These are phyloP conservation scores for Aspidoscelis tigris DNA, from an alignment of 2,113 vertebrate genomes.

Conservation along the genomic window DNA sequence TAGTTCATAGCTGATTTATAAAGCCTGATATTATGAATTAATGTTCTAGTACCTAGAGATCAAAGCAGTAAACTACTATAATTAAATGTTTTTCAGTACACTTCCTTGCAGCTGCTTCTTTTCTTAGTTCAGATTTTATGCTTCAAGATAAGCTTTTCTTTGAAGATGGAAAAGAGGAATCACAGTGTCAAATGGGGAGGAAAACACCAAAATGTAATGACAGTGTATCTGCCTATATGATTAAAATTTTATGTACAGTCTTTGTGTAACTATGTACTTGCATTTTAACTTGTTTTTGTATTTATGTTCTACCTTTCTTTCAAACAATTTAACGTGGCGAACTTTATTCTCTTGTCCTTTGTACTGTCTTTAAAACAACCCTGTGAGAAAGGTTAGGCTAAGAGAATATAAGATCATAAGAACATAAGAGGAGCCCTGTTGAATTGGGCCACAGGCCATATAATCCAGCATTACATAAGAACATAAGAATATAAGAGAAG, in stretches of 20 bases:
- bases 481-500: too few relatives aligned
- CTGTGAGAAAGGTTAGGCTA: too few relatives aligned
- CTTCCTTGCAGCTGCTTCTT: conserved; percentile 68
- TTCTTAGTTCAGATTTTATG: conserved; percentile 58
- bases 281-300: too few relatives aligned
- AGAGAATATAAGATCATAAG: too few relatives aligned
- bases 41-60: conserved; percentile 62
- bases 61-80: conserved; percentile 63
- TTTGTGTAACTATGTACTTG: not conserved
- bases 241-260: conserved; percentile 47
- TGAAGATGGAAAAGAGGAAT: conserved; percentile 54
- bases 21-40: conserved; percentile 60
- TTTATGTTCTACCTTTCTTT: too few relatives aligned
- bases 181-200: conserved; percentile 36
- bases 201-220: conserved; percentile 45
- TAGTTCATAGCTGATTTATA: conserved; percentile 49
- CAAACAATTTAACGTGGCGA: too few relatives aligned
- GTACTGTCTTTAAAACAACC: too few relatives aligned
- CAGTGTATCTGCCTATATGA: conserved; percentile 41
- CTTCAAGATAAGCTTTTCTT: conserved; percentile 67
- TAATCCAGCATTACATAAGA: too few relatives aligned
- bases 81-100: conserved; percentile 59
- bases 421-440: too few relatives aligned
- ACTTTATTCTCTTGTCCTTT: too few relatives aligned
- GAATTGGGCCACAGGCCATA: too few relatives aligned